Evolutionary conservation across 2,888 invertebrate genomes (phyloP).

Genomic region (Dryococelus australis): DNA sequence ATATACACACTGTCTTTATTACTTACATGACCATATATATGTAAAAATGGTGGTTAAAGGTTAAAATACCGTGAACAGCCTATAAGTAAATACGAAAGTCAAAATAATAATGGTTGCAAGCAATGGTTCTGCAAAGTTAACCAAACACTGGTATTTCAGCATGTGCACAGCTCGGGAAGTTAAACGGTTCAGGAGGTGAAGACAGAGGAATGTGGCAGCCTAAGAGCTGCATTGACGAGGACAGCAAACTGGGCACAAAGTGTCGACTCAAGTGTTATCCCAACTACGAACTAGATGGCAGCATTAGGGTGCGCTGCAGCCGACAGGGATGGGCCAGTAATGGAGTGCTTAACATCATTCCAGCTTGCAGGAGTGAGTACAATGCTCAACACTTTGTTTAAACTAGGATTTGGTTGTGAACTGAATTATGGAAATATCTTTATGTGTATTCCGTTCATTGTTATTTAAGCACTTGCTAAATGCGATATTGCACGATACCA

Average conservation of each 20-base stretch:
- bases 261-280: background rate
- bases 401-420: no score
- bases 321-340: constrained; percentile 4
- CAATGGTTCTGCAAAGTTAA: no score
- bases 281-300: background rate
- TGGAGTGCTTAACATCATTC: background rate
- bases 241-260: background rate
- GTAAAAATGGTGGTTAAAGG: no score
- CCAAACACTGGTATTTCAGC: background rate
- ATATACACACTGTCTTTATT: no score
- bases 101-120: no score
- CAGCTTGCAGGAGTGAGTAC: constrained; percentile 6
- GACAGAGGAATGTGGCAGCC: background rate
- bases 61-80: no score
- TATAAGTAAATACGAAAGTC: no score
- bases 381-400: background rate
- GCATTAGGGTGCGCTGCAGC: background rate
- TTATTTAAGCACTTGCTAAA: no score
- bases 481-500: no score
- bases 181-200: background rate
- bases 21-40: no score
- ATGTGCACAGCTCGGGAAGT: background rate
- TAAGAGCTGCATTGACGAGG: background rate
- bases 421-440: no score
- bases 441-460: no score